Evolutionary conservation across 2,113 vertebrate species (phyloP), one percentile per base, ranked within the genome.

Genomic region (Symphodus melops): DNA sequence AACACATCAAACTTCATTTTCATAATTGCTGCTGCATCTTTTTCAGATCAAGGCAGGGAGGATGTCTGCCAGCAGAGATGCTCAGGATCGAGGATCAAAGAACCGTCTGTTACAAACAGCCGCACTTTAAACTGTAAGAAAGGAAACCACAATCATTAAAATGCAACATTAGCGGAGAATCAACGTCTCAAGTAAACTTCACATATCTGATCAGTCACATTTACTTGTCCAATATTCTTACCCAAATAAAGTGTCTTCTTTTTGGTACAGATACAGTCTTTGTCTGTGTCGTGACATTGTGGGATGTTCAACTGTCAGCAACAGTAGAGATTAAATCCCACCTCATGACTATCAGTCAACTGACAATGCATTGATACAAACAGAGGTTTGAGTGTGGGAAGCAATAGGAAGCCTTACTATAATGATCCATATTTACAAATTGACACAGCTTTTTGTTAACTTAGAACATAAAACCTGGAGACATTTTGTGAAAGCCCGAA

Each of bases 1-100:
- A 17, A 20, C 17, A 20, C 4, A 1, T 72, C 64, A 71, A 8
- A 46, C 71, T 44, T 71, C 53, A 82, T 81, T 75, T 70, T 23
- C 25, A 16, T 75, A 37, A 42, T 72, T 28, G 61, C 39, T 68
- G 54, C 36, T 55, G 25, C 60, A 51, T 88, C 48, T 63, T 67
- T 77, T 83, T 79, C 73, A 89, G 85, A 75, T 79, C 14, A 84
- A 75, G 77, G 65, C 61, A 61, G 72, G 62, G 63, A 82, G 7
- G 65, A 77, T 36, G 70, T n/a, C 81, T 53, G 37, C 59, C 72
- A 72, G 71, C 57, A 72, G 75, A 78, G 63, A 39, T 1, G 49
- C 56, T 59, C 55, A 13, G 57, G 37, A 55, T 75, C 52, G 53
- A 52, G 21, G 54, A 66, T 39, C 21, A 78, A 46, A 54, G 52